These are phyloP conservation scores for Notamacropus eugenii DNA, from an alignment of 2,797 vertebrate genomes.

Conservation along the genomic window DNA sequence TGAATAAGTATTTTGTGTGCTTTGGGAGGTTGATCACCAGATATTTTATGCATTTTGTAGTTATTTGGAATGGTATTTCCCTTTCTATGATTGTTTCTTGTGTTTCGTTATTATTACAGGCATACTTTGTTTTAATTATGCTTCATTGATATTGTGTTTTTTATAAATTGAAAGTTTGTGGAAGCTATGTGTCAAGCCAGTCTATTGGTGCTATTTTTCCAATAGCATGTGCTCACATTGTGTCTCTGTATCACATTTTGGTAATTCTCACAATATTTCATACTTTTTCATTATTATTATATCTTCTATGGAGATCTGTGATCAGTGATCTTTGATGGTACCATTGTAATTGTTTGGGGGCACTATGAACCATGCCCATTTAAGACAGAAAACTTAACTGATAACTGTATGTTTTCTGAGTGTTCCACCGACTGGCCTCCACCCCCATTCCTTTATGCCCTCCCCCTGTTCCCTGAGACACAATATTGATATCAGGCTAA, in stretches of 20 bases:
- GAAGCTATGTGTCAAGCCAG: not conserved
- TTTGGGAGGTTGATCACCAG: not conserved
- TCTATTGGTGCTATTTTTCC: not conserved
- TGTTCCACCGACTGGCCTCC: not conserved
- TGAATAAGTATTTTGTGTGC: not conserved
- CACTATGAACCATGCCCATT: not conserved
- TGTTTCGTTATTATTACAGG: not conserved
- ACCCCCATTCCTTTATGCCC: not conserved
- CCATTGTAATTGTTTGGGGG: not conserved
- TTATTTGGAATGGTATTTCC: not conserved
- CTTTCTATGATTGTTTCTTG: not conserved
- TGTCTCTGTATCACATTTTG: not conserved
- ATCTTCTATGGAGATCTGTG: not conserved
- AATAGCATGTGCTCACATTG: not conserved
- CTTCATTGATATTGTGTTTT: too few relatives aligned
- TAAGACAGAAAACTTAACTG: not conserved
- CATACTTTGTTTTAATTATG: not conserved
- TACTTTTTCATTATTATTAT: not conserved
- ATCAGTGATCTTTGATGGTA: not conserved
- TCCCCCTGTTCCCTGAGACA: not conserved
- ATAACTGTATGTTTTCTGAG: not conserved
- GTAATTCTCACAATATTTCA: not conserved
- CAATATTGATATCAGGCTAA: not conserved
- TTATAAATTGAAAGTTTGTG: not conserved
- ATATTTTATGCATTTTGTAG: not conserved